A percentile compares a stretch with the other conserved stretches of the same genome.
These are phyloP conservation scores for Yponomeuta plumbellus DNA, from an alignment of 2,888 invertebrate species.

Conservation along the genomic window DNA sequence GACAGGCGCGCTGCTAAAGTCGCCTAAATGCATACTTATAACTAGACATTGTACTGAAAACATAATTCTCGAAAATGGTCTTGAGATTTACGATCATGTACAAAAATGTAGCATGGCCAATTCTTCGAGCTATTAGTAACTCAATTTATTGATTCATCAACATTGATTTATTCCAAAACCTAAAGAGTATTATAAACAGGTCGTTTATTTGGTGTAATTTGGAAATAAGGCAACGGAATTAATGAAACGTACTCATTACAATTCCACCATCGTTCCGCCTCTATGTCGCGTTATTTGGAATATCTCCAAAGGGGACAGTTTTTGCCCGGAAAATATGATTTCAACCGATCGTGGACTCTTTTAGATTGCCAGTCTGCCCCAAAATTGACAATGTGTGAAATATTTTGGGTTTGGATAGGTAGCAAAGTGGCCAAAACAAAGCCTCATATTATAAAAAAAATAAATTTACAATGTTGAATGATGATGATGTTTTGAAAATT, in stretches of 20 bases:
- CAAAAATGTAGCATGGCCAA: too few species aligned
- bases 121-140: too few species aligned
- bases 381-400: neutral
- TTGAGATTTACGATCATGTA: too few species aligned
- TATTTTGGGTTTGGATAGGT: neutral
- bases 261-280: slow-evolving; percentile 3
- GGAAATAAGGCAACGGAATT: neutral
- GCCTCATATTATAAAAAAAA: too few species aligned
- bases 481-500: too few species aligned
- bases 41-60: too few species aligned
- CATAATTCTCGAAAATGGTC: too few species aligned
- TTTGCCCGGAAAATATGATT: slow-evolving; percentile 7
- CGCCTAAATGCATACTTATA: too few species aligned
- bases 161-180: neutral
- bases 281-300: slow-evolving; percentile 6
- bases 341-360: neutral
- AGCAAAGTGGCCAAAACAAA: too few species aligned
- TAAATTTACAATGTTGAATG: too few species aligned
- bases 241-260: neutral
- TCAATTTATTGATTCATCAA: too few species aligned
- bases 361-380: neutral
- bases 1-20: too few species aligned
- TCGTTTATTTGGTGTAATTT: neutral
- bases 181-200: neutral
- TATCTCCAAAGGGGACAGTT: neutral